Percentiles rank a stretch among this genome's conserved stretches.
phyloP scores from a whole-genome alignment of 2,888 invertebrate genomes.

The Tanaodytes sp. region DNA sequence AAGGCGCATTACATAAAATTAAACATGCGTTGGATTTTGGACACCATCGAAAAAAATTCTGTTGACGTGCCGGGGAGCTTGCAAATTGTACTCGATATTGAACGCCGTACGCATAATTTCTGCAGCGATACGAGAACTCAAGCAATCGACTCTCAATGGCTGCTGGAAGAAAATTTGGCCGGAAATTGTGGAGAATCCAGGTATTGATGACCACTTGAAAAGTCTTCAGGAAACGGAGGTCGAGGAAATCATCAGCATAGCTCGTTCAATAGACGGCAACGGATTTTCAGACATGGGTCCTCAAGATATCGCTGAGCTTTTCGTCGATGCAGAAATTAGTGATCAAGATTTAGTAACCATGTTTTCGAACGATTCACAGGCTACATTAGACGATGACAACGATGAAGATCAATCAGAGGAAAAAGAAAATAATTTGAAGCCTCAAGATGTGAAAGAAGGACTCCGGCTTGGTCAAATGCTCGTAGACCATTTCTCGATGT shows the following conservation, averaged over 20 bases:
- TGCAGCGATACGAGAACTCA: constrained; percentile 51
- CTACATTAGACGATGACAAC: background rate
- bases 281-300: constrained; percentile 47
- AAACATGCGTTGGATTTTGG: constrained; percentile 53
- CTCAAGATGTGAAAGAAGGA: constrained; percentile 4
- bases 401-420: constrained; percentile 3
- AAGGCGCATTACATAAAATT: constrained; percentile 58
- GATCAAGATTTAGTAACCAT: constrained; percentile 15
- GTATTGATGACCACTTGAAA: constrained; percentile 19
- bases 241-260: constrained; percentile 40
- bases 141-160: constrained; percentile 57
- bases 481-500: constrained; percentile 6
- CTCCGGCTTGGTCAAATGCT: constrained; percentile 15
- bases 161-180: constrained; percentile 60
- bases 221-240: constrained; percentile 18
- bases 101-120: constrained; percentile 51
- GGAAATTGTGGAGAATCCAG: constrained; percentile 42
- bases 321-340: constrained; percentile 6
- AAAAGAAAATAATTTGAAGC: constrained; percentile 11
- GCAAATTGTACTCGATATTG: constrained; percentile 57
- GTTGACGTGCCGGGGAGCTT: constrained; percentile 50
- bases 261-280: constrained; percentile 47
- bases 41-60: constrained; percentile 54
- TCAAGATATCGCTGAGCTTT: constrained; percentile 39
- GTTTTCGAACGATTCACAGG: too few relatives aligned